Percentiles rank a stretch among this genome's conserved stretches.
phyloP scores from a whole-genome alignment of 2,888 invertebrate genomes.

The Drosophila affinis region DNA sequence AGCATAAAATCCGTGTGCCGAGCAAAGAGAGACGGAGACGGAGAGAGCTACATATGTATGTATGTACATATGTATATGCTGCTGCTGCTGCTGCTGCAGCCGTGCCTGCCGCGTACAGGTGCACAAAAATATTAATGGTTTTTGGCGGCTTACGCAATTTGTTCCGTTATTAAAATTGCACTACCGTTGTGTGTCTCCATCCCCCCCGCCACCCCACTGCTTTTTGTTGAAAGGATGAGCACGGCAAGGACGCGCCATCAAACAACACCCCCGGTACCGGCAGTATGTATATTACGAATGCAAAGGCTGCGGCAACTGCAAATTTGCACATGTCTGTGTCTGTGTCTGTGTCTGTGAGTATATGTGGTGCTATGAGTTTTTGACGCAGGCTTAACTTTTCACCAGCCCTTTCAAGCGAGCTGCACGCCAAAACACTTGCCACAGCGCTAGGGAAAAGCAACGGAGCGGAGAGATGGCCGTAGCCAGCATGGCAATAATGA shows the following conservation, averaged over 20 bases:
- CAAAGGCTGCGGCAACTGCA: conserved; percentile 14
- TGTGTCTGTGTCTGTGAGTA: not conserved
- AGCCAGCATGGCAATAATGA: not conserved
- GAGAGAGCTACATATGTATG: too few relatives aligned
- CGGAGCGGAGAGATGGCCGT: not conserved
- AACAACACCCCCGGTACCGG: conserved; percentile 12
- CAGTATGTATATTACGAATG: conserved; percentile 1
- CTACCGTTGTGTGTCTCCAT: conserved; percentile 31
- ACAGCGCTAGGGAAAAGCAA: too few relatives aligned
- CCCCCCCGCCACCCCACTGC: conserved; percentile 12
- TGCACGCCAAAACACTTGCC: not conserved
- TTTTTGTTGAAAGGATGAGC: conserved; percentile 8
- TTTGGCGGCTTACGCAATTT: conserved; percentile 68
- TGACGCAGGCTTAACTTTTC: conserved; percentile 30
- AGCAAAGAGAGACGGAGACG: not conserved
- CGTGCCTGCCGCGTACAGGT: conserved; percentile 56
- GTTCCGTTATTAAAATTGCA: conserved; percentile 61
- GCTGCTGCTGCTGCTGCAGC: conserved; percentile 12
- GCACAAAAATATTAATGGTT: conserved; percentile 71
- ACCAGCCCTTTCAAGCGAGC: not conserved
- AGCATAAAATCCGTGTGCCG: conserved; percentile 43
- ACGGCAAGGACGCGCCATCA: conserved; percentile 30
- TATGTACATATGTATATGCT: too few relatives aligned
- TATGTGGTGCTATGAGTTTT: conserved; percentile 1
- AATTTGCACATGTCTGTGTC: not conserved